phyloP scores from a whole-genome alignment of 1,140 invertebrate genomes.

The Drosophila arawakana region DNA sequence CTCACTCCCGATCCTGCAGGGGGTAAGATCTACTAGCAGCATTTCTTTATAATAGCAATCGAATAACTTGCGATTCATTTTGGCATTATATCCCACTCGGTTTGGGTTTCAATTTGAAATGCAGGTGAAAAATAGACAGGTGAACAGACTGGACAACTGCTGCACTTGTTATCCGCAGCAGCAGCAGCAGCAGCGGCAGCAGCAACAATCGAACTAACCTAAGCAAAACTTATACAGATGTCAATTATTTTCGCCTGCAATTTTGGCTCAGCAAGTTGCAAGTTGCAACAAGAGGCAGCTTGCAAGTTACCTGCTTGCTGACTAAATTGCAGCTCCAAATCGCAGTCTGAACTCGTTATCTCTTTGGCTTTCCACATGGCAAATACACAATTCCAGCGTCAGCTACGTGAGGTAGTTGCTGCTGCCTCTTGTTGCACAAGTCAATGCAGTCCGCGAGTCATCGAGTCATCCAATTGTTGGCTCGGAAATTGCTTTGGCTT shows the following conservation, averaged over 20 bases:
- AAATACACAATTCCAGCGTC: conserved; percentile 51
- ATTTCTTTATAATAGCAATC: conserved; percentile 11
- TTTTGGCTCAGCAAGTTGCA: conserved; percentile 48
- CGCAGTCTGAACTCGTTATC: conserved; percentile 41
- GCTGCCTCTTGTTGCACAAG: conserved; percentile 24
- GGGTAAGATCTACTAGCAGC: conserved; percentile 6
- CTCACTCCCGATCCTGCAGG: background rate
- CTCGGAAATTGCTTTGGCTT: conserved; percentile 65
- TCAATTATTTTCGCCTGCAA: conserved; percentile 80
- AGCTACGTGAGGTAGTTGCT: conserved; percentile 55
- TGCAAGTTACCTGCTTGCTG: conserved; percentile 25
- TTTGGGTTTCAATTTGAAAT: conserved; percentile 43
- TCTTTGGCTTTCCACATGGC: conserved; percentile 41
- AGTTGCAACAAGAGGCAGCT: conserved; percentile 28
- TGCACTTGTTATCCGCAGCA: conserved; percentile 66
- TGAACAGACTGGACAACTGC: conserved; percentile 34
- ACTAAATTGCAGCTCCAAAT: conserved; percentile 52
- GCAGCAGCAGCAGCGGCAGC: background rate
- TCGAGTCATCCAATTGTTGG: conserved; percentile 75
- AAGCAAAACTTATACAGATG: conserved; percentile 70
- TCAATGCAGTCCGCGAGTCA: conserved; percentile 33
- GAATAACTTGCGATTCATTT: conserved; percentile 30
- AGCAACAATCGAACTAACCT: conserved; percentile 19
- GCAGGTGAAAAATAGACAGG: conserved; percentile 76
- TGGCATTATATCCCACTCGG: conserved; percentile 43